These are phyloP conservation scores for Oreohelix idahoensis DNA, from an alignment of 1,140 invertebrate genomes.

Conservation along the genomic window DNA sequence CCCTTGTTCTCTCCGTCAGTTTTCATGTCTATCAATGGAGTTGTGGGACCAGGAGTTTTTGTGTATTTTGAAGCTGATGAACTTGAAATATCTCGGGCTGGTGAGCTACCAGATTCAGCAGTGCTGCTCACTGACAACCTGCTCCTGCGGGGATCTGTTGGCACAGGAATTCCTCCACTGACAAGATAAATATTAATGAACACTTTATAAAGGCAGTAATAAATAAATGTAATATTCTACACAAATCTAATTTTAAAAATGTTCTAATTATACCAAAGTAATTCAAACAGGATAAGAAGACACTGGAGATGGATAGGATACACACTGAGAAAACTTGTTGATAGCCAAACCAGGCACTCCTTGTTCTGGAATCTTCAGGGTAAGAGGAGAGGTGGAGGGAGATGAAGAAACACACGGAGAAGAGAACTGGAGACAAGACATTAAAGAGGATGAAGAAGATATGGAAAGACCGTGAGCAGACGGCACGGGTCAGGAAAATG, in stretches of 20 bases:
- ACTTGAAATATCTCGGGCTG: constrained; percentile 27
- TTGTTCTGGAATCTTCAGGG: too few species aligned
- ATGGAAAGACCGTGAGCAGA: too few species aligned
- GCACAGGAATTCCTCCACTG: neutral
- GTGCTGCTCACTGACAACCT: constrained; percentile 27
- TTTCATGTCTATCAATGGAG: neutral
- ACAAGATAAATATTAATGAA: neutral
- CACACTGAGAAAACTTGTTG: too few species aligned
- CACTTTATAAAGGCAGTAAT: neutral
- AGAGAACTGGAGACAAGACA: too few species aligned
- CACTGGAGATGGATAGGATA: too few species aligned
- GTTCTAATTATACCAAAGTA: too few species aligned
- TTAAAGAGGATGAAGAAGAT: too few species aligned
- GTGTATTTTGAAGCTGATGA: constrained; percentile 11
- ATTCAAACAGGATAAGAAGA: too few species aligned
- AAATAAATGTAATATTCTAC: neutral
- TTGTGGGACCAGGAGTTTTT: neutral
- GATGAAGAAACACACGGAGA: too few species aligned
- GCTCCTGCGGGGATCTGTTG: neutral
- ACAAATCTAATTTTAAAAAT: neutral
- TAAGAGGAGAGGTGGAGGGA: too few species aligned
- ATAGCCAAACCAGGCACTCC: too few species aligned
- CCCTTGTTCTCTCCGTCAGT: neutral
- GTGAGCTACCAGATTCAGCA: constrained; percentile 19
- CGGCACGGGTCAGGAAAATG: too few species aligned